Evolutionary conservation across 2,113 vertebrate species (phyloP), one percentile per base, ranked within the genome.

Genomic region (Hypomesus transpacificus): DNA sequence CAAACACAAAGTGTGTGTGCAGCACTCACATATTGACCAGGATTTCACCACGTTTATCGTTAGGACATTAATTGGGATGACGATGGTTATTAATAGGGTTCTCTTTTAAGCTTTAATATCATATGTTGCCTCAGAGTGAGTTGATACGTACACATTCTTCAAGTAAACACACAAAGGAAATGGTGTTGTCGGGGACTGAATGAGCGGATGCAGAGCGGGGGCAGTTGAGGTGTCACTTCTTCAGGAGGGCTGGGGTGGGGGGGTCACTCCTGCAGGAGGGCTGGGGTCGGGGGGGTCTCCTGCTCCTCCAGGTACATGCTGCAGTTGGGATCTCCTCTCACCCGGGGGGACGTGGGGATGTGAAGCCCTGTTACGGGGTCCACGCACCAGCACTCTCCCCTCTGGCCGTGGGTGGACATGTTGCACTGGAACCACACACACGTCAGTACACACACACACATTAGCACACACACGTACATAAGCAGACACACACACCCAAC

Each of bases 361-460:
- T 92, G 89, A 80, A 94, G 87, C 69, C 96, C 96, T 0, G 95
- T 97, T 77, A 93, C 88, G 52, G 95, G 96, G 86, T 98, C 91
- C 75, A 98, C 96, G 0, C 97, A 98, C 96, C 96, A 98, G 85
- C 96, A 98, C 88, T 98, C 96, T 0, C 97, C 97, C 21, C 96
- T 92, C 88, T 97, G 96, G 79, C 96, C 96, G 0, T 96, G 95
- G 87, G 94, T 92, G 3, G 96, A 97, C 91, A 98, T 98, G 94
- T 98, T 95, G 88, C 97, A 98, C 97, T 98, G 89, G 60, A 80
- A 89, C 78, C 31, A 87, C 39, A 46, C 39, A 46, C 8, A 11
- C 39, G 7, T 46, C 39, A 46, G 39, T 46, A 13, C 39, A 46
- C 39, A 13, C 39, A 46, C 39, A 46, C 70, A 66, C 68, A 75